Base-by-base conservation (phyloP, 1,140 invertebrate genomes). In the Bicyclus anynana region DNA sequence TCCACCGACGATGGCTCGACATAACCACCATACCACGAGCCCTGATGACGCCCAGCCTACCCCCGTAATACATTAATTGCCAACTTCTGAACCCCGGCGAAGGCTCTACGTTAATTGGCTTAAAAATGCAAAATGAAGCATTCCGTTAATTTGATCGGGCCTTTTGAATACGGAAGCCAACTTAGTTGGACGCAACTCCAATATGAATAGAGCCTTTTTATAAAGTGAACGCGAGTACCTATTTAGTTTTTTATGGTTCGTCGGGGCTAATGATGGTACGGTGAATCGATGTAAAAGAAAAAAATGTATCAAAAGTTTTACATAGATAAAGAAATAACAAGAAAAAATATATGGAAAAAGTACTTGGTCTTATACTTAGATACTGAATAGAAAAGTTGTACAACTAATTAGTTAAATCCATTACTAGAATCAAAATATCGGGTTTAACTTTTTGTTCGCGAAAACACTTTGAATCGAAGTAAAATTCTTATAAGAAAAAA, bases 141-240 rank as follows among this genome's bases (percentile, higher is more conserved):
- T 80, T 71, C 67, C 69, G 67, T 65, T 71, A 74, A 80, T 83
- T 79, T 73, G 74, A 79, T 83, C 67, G 70, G 56, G 53, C 51
- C 46, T 59, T 59, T 51, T 62, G 59, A 69, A 74, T 67, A 72
- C 69, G 75, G 69, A 73, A 70, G 66, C 67, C 55, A 75, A 73
- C 69, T 74, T 68, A 76, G 72, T 74, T 77, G 61, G 62, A 74
- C 69, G 77, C 71, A 68, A 69, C 71, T 80, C 57, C 21, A 27
- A 14, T 53, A 77, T 79, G 72, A 80, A 83, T 72, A 67, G 66
- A 68, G 62, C 21, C 44, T 40, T 52, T 59, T 59, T 47, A 33
- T 46, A 52, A 35, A 26, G 47, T 57, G 42, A 59, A 46, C 38
- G 56, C 12, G 42, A 59, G 7, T 52, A 42, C 21, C 49, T 42